Conservation (phyloP, 2,113 vertebrate genomes). For the Otus sunia region DNA sequence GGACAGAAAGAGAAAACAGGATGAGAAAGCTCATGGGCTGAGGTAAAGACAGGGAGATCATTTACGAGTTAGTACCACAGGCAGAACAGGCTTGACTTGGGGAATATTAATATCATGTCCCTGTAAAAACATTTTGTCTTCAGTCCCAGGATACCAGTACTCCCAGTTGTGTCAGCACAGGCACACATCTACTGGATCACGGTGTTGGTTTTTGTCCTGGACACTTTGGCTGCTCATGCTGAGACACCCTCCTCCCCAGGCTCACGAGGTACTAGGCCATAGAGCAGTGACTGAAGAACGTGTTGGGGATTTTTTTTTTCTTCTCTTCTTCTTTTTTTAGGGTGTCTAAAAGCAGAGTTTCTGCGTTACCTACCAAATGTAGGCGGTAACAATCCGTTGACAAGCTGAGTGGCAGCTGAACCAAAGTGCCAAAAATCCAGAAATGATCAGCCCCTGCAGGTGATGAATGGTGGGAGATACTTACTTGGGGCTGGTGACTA, state of each 20-base stretch:
- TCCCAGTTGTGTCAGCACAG: neutral
- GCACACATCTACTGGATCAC: accelerated
- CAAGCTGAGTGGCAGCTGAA: neutral
- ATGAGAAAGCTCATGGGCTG: too few species aligned
- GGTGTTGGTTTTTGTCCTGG: neutral
- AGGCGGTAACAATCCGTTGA: neutral
- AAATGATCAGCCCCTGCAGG: neutral
- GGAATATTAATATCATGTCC: neutral
- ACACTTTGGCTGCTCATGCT: accelerated
- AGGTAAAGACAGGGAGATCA: neutral
- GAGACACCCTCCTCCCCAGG: neutral
- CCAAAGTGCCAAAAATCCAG: neutral
- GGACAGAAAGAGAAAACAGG: neutral
- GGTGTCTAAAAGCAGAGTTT: neutral
- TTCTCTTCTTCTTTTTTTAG: neutral
- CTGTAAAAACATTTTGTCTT: neutral
- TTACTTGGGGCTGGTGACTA: too few species aligned
- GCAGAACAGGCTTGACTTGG: neutral
- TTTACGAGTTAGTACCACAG: neutral
- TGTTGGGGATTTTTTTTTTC: too few species aligned
- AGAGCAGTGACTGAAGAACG: neutral
- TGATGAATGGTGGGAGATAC: neutral
- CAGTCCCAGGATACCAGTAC: too few species aligned
- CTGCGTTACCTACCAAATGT: neutral
- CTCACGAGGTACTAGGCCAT: accelerated